phyloP scores from a whole-genome alignment of 2,888 invertebrate genomes.

The Subacronicta megacephala region DNA sequence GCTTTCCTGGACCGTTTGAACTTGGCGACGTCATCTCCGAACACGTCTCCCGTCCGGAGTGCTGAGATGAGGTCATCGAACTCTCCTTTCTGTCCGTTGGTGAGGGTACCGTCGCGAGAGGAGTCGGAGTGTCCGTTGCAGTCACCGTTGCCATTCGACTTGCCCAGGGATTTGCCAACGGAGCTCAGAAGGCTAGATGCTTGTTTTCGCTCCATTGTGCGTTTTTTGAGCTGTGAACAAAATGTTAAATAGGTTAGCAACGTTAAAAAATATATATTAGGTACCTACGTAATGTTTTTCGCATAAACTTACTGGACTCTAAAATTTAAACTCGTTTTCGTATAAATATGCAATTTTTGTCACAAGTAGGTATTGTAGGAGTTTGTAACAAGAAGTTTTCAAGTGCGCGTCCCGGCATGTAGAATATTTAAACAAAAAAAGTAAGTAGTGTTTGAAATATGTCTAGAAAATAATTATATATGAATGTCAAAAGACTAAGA shows the following conservation, averaged over 20 bases:
- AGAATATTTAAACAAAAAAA: no score
- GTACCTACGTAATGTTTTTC: no score
- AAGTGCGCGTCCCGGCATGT: no score
- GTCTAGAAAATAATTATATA: no score
- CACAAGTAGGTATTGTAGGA: no score
- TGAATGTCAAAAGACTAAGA: no score
- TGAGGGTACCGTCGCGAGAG: slow-evolving; percentile 75
- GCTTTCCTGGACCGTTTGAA: slow-evolving; percentile 90
- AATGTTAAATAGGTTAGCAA: background rate
- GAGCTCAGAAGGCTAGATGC: slow-evolving; percentile 93
- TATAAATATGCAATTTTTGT: no score
- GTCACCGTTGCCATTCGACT: slow-evolving; percentile 85
- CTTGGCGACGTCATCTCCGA: slow-evolving; percentile 98
- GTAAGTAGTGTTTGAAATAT: no score
- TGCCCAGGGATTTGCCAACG: slow-evolving; percentile 92
- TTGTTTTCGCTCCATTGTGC: slow-evolving; percentile 96
- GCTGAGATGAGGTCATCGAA: slow-evolving; percentile 99
- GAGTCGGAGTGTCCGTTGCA: slow-evolving; percentile 88
- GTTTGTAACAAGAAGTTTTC: no score
- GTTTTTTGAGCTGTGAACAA: slow-evolving; percentile 92
- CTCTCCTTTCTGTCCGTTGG: slow-evolving; percentile 93
- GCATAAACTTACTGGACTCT: no score
- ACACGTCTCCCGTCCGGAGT: slow-evolving; percentile 97
- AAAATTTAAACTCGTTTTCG: no score
- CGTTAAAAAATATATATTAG: no score